Percentiles rank a stretch among this genome's conserved stretches.
Evolutionary conservation across 1,140 invertebrate species (phyloP).

Genomic region (Dreissena polymorpha): DNA sequence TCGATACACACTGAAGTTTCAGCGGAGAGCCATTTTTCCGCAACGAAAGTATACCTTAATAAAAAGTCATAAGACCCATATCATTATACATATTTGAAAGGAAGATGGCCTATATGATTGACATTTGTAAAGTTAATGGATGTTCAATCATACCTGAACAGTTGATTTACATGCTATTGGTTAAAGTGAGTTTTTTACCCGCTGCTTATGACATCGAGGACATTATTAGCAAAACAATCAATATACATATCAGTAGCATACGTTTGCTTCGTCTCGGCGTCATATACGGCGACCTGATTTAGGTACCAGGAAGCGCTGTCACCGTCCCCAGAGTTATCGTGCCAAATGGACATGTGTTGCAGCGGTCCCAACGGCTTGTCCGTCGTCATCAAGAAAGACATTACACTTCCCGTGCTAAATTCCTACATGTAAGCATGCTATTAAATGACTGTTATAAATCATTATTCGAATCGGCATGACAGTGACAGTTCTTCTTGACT

Average conservation of each 20-base stretch:
- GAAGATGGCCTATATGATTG: background rate
- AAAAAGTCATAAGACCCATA: too few species aligned
- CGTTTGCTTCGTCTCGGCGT: constrained; percentile 75
- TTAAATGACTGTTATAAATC: too few species aligned
- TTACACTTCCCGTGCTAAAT: constrained; percentile 53
- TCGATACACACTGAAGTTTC: background rate
- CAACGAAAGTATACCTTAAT: constrained; percentile 19
- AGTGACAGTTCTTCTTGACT: too few species aligned
- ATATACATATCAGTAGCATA: constrained; percentile 1
- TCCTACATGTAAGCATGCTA: constrained; percentile 15
- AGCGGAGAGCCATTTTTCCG: constrained; percentile 11
- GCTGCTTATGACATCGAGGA: too few species aligned
- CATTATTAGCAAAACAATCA: background rate
- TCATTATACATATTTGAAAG: too few species aligned
- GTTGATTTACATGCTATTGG: background rate
- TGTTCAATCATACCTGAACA: background rate
- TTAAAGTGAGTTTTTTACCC: too few species aligned
- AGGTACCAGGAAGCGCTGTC: constrained; percentile 80
- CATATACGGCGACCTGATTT: constrained; percentile 78
- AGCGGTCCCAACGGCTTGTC: constrained; percentile 78
- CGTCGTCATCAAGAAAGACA: constrained; percentile 76
- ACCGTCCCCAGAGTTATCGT: constrained; percentile 81
- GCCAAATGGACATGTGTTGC: constrained; percentile 81
- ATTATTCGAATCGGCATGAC: too few species aligned
- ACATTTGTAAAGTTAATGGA: background rate